phyloP scores from a whole-genome alignment of 2,113 vertebrate species.

The Pluvianellus socialis region DNA sequence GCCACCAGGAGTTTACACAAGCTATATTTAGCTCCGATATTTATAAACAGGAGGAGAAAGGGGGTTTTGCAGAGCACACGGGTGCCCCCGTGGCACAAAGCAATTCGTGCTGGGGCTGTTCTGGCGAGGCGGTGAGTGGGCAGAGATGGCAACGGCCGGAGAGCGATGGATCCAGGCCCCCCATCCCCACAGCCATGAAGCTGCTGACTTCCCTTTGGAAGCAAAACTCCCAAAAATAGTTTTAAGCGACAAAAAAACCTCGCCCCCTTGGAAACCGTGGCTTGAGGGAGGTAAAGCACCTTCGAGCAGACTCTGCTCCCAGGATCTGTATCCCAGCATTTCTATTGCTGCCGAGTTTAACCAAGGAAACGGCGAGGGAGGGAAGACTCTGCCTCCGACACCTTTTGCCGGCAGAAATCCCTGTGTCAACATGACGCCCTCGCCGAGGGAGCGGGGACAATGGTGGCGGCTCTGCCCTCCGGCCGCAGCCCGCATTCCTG shows the following conservation, averaged over 20 bases:
- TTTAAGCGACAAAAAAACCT: not conserved
- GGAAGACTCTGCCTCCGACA: constrained; percentile 38
- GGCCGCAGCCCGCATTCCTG: constrained; percentile 55
- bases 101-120: not conserved
- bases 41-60: constrained; percentile 38
- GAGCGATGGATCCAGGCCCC: not conserved
- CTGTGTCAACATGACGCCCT: constrained; percentile 61
- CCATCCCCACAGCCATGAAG: not conserved
- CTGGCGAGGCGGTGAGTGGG: fast-evolving
- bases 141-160: not conserved
- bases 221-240: not conserved
- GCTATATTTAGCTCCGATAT: constrained; percentile 49
- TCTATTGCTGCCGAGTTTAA: not conserved
- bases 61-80: not conserved
- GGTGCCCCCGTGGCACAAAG: not conserved
- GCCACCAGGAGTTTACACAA: constrained; percentile 53
- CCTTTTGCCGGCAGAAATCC: constrained; percentile 62
- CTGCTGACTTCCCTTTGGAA: not conserved
- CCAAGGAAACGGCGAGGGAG: constrained; percentile 27
- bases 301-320: not conserved
- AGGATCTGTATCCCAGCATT: not conserved
- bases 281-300: not conserved
- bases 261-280: fast-evolving
- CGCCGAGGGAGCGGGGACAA: constrained; percentile 34
- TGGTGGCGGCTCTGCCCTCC: constrained; percentile 42